Evolutionary conservation across 2,888 invertebrate genomes (phyloP), one percentile per base, ranked within the genome.

Genomic region (Amphipyra tragopoginis): DNA sequence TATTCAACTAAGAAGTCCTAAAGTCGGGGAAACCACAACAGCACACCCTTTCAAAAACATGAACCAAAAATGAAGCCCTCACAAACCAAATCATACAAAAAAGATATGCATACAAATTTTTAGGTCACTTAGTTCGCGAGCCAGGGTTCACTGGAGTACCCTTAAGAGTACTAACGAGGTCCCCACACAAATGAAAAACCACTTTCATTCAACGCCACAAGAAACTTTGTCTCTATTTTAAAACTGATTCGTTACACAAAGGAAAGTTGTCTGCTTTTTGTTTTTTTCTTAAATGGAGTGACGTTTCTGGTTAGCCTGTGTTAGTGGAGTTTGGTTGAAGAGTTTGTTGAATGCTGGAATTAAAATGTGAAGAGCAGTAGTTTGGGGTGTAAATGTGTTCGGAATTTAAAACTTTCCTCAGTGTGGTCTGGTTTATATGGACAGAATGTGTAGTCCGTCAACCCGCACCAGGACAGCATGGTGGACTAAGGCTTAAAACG

Each of bases 161-260:
- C 82, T 84, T 49, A 56, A 71, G 43, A 59, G 74, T 77, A 75
- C 81, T 83, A 85, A 85, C 84, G 81, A 85, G 75, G 63, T 68
- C 51, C n/a, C 64, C 72, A 72, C 65, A 79, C 79, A 81, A 82
- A 84, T 81, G 84, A 80, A 80, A 77, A 74, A 70, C 75, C 79
- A 66, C 81, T 78, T 67, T 43, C 50, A 53, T 55, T 49, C 72
- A 70, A 42, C 66, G 70, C 48, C 49, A 71, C 64, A 73, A 77
- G 72, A 75, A 33, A 73, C 75, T 76, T 74, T 68, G 72, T 75
- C 62, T 79, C 80, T 77, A 79, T 75, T 79, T 79, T 79, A 69
- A 72, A 72, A 71, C 66, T 61, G 73, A 78, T 73, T 75, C 73
- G 60, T 29, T 43, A 54, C 72, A 79, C 78, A 80, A 80, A 70